phyloP scores from a whole-genome alignment of 2,888 invertebrate species.

The Drosophila robusta region DNA sequence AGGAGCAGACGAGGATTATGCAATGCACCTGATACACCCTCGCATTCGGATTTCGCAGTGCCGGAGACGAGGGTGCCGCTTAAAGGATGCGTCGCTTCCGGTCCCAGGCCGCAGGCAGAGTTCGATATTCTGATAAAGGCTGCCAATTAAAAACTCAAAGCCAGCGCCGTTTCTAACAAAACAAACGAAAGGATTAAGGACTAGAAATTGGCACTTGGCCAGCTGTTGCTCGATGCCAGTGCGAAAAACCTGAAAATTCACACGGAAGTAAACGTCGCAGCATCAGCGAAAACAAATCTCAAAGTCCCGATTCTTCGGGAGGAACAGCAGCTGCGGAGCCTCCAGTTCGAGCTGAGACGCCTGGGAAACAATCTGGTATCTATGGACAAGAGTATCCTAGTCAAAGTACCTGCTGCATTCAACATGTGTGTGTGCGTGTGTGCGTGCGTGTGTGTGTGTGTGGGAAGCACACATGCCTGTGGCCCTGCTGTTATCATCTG shows the following conservation, averaged over 20 bases:
- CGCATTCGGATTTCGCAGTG: conserved; percentile 35
- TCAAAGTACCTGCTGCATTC: conserved; percentile 49
- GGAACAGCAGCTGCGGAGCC: conserved; percentile 35
- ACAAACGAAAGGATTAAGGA: conserved; percentile 62
- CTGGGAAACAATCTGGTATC: conserved; percentile 35
- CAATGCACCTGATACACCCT: conserved; percentile 73
- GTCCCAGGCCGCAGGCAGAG: conserved; percentile 35
- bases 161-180: conserved; percentile 60
- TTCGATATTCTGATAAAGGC: conserved; percentile 27
- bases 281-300: conserved; percentile 41
- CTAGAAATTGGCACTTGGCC: conserved; percentile 43
- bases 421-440: conserved; percentile 19
- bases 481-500: conserved; percentile 15
- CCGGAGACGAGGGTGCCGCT: conserved; percentile 36
- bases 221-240: conserved; percentile 43
- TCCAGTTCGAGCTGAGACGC: conserved; percentile 15
- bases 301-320: conserved; percentile 16
- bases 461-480: conserved; percentile 59
- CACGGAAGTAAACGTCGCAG: conserved; percentile 52
- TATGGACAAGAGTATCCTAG: conserved; percentile 28
- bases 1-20: conserved; percentile 56
- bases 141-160: conserved; percentile 55
- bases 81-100: conserved; percentile 47
- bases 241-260: conserved; percentile 46
- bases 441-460: conserved; percentile 29